Conservation (phyloP, 2,888 invertebrate genomes). For the Perithous albicinctus region DNA sequence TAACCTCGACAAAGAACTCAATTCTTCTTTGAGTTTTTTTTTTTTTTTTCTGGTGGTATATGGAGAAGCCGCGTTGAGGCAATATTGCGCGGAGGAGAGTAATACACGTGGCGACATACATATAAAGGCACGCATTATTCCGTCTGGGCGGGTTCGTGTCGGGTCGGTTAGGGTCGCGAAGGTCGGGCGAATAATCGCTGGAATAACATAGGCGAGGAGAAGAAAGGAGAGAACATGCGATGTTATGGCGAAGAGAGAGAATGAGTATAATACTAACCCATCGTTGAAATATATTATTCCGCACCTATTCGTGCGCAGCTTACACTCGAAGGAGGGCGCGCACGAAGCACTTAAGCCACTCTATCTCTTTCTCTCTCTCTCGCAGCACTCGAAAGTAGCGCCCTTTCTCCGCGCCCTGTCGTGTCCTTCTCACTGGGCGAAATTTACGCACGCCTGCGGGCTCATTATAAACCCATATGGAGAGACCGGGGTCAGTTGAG, state of each 20-base stretch:
- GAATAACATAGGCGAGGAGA: constrained; percentile 41
- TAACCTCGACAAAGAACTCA: not conserved
- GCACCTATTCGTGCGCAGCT: constrained; percentile 55
- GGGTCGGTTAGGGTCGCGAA: constrained; percentile 52
- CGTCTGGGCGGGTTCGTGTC: constrained; percentile 44
- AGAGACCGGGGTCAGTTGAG: no score
- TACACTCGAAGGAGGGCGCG: constrained; percentile 44
- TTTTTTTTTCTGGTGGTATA: no score
- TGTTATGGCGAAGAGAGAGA: not conserved
- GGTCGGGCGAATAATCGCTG: constrained; percentile 63
- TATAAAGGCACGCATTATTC: constrained; percentile 47
- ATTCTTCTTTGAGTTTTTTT: not conserved
- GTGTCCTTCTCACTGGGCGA: constrained; percentile 1
- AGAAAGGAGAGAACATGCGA: constrained; percentile 3
- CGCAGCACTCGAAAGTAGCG: constrained; percentile 25
- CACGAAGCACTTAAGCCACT: constrained; percentile 62
- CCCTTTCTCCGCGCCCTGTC: not conserved
- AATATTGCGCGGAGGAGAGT: not conserved
- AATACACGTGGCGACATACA: constrained; percentile 15
- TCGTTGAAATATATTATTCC: constrained; percentile 65
- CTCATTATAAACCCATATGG: constrained; percentile 33
- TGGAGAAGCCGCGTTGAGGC: not conserved
- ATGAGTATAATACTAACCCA: constrained; percentile 15
- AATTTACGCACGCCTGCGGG: not conserved
- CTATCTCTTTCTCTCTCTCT: constrained; percentile 15